Conservation (phyloP, 2,113 vertebrate species). For the Morone chrysops region DNA sequence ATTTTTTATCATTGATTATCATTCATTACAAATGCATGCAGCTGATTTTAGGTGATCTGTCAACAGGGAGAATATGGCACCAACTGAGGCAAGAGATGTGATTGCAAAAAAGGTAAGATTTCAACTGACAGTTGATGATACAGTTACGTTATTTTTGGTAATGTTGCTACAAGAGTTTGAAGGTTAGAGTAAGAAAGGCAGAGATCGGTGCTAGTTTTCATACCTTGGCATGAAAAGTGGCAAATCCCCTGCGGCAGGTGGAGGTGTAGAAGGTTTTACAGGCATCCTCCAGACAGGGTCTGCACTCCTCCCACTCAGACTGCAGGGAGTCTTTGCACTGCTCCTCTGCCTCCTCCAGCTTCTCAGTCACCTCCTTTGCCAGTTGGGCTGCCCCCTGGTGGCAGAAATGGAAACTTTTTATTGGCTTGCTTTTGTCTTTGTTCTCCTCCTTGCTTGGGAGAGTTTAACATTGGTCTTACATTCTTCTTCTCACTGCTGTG, state of each 20-base stretch:
- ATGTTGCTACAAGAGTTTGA: neutral
- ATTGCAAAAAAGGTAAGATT: neutral
- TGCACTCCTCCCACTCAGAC: constrained; percentile 88
- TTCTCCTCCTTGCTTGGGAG: neutral
- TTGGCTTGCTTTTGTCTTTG: neutral
- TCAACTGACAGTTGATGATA: neutral
- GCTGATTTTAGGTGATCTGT: neutral
- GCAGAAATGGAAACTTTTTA: neutral
- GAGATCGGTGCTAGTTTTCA: neutral
- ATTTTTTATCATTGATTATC: neutral
- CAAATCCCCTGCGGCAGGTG: constrained; percentile 84
- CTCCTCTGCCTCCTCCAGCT: constrained; percentile 88
- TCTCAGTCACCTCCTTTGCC: constrained; percentile 88
- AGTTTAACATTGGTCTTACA: constrained; percentile 67
- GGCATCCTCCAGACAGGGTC: constrained; percentile 88
- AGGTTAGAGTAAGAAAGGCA: neutral
- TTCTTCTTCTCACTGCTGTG: constrained; percentile 90
- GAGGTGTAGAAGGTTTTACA: constrained; percentile 88
- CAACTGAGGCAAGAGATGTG: neutral
- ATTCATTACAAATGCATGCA: neutral
- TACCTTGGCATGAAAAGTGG: constrained; percentile 87
- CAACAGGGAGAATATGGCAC: neutral
- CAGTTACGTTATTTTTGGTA: neutral
- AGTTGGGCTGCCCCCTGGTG: constrained; percentile 87
- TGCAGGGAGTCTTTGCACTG: constrained; percentile 86